phyloP scores from a whole-genome alignment of 2,113 vertebrate genomes.

The Corythornis cristatus region DNA sequence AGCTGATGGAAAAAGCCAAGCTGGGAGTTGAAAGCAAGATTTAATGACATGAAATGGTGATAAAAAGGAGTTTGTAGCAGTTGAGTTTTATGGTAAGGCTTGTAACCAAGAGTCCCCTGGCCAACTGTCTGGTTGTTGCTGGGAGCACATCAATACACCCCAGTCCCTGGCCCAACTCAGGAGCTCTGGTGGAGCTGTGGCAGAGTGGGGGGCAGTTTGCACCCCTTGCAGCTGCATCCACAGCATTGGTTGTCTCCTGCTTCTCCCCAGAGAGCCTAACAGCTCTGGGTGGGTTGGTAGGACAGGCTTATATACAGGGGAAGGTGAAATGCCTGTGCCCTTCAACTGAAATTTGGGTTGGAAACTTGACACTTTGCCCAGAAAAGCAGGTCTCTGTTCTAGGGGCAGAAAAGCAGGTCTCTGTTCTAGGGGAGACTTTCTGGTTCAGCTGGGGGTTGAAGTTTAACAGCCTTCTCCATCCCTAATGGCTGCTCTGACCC shows the following conservation, averaged over 20 bases:
- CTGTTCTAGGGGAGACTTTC: neutral
- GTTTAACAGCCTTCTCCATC: neutral
- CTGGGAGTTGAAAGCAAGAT: slow-evolving; percentile 46
- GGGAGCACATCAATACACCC: neutral
- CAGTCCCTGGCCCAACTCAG: neutral
- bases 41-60: slow-evolving; percentile 27
- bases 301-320: neutral
- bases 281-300: fast-evolving
- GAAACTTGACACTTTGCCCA: neutral
- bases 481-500: neutral
- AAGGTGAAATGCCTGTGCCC: neutral
- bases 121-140: neutral
- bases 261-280: neutral
- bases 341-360: neutral
- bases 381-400: neutral
- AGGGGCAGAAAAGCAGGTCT: neutral
- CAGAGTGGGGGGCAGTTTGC: neutral
- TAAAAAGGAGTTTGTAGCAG: slow-evolving; percentile 2
- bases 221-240: neutral
- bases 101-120: neutral
- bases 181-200: neutral
- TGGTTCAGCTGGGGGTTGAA: neutral
- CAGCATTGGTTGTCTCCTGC: fast-evolving
- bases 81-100: slow-evolving; percentile 11
- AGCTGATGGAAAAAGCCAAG: slow-evolving; percentile 25